Evolutionary conservation across 1,140 invertebrate genomes (phyloP).

Genomic region (Drosophila aff.): DNA sequence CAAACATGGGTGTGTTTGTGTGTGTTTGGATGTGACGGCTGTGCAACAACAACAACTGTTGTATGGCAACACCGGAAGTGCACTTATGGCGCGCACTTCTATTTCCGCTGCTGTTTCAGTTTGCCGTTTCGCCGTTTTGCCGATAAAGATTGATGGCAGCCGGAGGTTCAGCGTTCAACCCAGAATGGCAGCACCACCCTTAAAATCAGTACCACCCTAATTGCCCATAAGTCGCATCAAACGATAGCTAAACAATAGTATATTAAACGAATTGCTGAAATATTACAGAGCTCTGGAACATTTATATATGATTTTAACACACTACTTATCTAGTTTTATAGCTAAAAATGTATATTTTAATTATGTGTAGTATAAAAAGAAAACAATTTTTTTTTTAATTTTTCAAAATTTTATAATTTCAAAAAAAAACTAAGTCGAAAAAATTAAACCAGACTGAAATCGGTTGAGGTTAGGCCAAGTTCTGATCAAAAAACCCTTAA

Average conservation of each 20-base stretch:
- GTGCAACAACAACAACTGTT: conserved; percentile 10
- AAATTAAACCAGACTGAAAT: too few species aligned
- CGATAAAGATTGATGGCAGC: conserved; percentile 72
- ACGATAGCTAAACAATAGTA: conserved; percentile 23
- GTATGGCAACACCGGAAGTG: conserved; percentile 59
- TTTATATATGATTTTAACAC: not conserved
- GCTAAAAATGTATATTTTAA: too few species aligned
- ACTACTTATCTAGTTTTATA: too few species aligned
- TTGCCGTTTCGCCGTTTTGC: conserved; percentile 32
- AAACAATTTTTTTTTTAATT: too few species aligned
- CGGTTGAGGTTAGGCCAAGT: too few species aligned
- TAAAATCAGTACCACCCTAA: conserved; percentile 25
- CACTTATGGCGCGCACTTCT: conserved; percentile 81
- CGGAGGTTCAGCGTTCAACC: not conserved
- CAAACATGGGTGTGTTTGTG: conserved; percentile 3
- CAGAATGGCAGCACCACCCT: not conserved
- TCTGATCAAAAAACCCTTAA: too few species aligned
- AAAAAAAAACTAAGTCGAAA: too few species aligned
- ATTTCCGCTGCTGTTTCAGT: conserved; percentile 68
- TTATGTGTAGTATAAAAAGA: too few species aligned
- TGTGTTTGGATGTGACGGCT: conserved; percentile 38
- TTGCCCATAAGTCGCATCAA: conserved; percentile 42
- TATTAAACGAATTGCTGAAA: not conserved
- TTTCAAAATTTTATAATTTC: too few species aligned
- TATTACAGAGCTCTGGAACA: not conserved